phyloP scores from a whole-genome alignment of 2,113 vertebrate genomes.

The Bos javanicus region DNA sequence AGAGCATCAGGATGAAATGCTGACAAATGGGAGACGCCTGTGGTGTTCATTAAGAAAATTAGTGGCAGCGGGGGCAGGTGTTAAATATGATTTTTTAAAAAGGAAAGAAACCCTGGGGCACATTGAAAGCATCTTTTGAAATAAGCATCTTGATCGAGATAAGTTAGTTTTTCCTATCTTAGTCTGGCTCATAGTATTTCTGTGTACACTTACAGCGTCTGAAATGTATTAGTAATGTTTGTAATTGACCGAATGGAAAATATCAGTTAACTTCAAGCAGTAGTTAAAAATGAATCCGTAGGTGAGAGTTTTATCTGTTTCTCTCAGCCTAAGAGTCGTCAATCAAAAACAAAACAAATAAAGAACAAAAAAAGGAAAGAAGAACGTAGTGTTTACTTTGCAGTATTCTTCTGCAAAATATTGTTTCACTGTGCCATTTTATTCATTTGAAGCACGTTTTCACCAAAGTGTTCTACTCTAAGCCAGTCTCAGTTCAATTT shows the following conservation, averaged over 20 bases:
- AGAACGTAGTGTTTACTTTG: slow-evolving; percentile 48
- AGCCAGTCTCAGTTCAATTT: slow-evolving; percentile 83
- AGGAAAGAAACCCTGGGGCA: background rate
- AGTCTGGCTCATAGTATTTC: background rate
- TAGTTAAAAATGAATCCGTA: slow-evolving; percentile 50
- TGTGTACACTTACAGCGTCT: background rate
- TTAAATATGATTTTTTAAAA: background rate
- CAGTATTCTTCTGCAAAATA: slow-evolving; percentile 33
- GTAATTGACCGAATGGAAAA: slow-evolving; percentile 48
- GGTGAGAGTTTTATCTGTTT: slow-evolving; percentile 9
- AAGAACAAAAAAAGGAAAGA: background rate
- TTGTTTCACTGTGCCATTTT: slow-evolving; percentile 64
- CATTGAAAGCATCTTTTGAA: background rate
- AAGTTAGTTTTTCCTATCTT: background rate
- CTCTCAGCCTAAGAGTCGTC: slow-evolving; percentile 43
- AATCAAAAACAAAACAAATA: slow-evolving; percentile 49
- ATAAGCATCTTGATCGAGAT: background rate
- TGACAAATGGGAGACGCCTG: background rate
- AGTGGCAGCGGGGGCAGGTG: background rate
- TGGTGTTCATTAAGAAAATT: background rate
- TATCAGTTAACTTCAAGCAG: slow-evolving; percentile 7
- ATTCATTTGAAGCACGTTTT: slow-evolving; percentile 80
- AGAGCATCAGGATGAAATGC: background rate
- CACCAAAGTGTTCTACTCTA: slow-evolving; percentile 73
- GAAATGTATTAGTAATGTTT: slow-evolving; percentile 36